These are phyloP conservation scores for Poicephalus meyeri DNA, from an alignment of 2,113 vertebrate species.

Conservation along the genomic window DNA sequence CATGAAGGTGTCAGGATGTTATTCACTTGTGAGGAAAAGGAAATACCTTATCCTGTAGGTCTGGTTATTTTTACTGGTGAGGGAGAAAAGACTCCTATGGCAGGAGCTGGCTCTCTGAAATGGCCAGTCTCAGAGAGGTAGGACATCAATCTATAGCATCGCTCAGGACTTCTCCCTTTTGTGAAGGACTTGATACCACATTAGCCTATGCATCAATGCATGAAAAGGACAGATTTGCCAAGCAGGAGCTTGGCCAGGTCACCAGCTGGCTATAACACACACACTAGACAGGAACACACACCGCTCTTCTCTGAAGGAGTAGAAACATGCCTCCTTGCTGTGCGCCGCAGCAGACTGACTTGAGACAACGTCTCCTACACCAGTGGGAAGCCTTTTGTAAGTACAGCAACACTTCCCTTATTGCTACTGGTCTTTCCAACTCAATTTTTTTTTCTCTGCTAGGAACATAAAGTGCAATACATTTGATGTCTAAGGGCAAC, in stretches of 20 bases:
- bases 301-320: background rate
- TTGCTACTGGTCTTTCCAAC: background rate
- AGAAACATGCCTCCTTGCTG: background rate
- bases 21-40: constrained; percentile 11
- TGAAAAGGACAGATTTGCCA: background rate
- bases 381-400: background rate
- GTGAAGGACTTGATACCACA: background rate
- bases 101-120: background rate
- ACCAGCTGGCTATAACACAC: background rate
- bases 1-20: constrained; percentile 2
- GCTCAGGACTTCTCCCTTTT: background rate
- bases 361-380: background rate
- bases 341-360: background rate
- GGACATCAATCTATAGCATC: background rate
- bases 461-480: background rate
- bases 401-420: background rate
- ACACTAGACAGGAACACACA: background rate
- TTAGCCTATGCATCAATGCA: background rate
- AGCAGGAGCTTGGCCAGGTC: background rate
- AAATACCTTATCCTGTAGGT: constrained; percentile 16
- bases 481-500: background rate
- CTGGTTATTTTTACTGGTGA: constrained; percentile 2
- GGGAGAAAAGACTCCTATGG: background rate
- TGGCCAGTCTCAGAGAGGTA: background rate
- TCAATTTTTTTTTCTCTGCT: background rate